These are phyloP conservation scores for Glossophaga mutica DNA, from an alignment of 2,797 vertebrate species.

Conservation along the genomic window DNA sequence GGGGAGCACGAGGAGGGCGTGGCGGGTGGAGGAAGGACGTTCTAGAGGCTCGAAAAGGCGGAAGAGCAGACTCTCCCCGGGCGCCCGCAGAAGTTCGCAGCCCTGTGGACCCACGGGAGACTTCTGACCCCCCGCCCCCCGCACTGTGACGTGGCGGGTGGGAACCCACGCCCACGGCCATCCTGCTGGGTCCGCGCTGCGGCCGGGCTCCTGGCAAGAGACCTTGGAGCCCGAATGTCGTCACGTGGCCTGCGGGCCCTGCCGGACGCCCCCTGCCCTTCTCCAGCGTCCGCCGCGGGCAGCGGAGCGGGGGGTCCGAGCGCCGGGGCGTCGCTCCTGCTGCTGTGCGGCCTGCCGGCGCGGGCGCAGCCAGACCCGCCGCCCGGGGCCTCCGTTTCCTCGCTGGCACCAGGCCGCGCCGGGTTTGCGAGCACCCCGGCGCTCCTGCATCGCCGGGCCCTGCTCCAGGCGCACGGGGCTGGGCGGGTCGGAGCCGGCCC, in stretches of 20 bases:
- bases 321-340: background rate
- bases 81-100: background rate
- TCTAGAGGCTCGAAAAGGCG: background rate
- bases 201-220: background rate
- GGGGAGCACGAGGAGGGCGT: background rate
- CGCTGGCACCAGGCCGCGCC: background rate
- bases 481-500: no score
- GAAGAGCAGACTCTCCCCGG: background rate
- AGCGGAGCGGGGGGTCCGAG: background rate
- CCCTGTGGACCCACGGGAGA: background rate
- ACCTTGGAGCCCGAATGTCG: no score
- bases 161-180: fast-evolving
- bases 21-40: background rate
- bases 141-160: background rate
- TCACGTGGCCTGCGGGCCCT: no score
- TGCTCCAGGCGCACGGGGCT: background rate
- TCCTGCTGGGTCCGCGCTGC: no score
- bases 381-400: background rate
- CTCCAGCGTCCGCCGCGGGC: background rate
- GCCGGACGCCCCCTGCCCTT: background rate
- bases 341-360: background rate
- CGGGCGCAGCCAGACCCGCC: background rate
- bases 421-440: background rate
- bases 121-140: background rate
- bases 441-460: no score